Base-by-base conservation (phyloP, 1,140 invertebrate genomes). In the Pseudomyrmex pallidus region DNA sequence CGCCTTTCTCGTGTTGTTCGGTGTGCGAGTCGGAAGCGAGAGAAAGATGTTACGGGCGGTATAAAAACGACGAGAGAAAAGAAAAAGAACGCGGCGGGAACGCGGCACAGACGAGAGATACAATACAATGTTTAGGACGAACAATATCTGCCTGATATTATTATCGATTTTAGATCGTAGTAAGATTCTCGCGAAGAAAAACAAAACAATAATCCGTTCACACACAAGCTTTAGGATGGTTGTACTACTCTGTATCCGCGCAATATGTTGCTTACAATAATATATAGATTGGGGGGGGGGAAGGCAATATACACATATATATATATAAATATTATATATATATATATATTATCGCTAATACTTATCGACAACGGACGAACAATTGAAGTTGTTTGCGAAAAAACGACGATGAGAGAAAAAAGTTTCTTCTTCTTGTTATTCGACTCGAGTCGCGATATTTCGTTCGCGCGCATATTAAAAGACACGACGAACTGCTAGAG, bases 1-100 rank as follows among this genome's bases (percentile, higher is more conserved):
- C 89, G 88, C 89, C 90, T 92, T 89, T 91, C 88, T 92, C 85
- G 77, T 86, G 83, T 87, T 85, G 77, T 87, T 85, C 64, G 35
- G 84, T 86, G 74, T 59, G 61, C 48, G 59, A 80, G 61, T 57
- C 59, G 48, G 57, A 83, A 20, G 25, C 44, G 20, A 48, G 44
- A 20, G 13, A 50, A 72, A 46, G 9, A 57, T 17, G 35, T 35
- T 35, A 35, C 35, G 57, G n/a, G 13, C 12, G 57, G 35, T 35
- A 35, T 35, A 35, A n/a, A 20, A 20, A 56, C 22, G 57, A 82
- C 35, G 25, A 13, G 9, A 3, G 17, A 52, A 10, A 13, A 13
- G 8, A 44, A 50, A 8, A 63, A 20, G 10, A 59, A 76, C 82
- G 84, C 57, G 62, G 61, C 52, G 57, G 22, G 13, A 72, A 35